Base-by-base conservation (phyloP, 1,140 invertebrate genomes). In the Drosophila kanapiae region DNA sequence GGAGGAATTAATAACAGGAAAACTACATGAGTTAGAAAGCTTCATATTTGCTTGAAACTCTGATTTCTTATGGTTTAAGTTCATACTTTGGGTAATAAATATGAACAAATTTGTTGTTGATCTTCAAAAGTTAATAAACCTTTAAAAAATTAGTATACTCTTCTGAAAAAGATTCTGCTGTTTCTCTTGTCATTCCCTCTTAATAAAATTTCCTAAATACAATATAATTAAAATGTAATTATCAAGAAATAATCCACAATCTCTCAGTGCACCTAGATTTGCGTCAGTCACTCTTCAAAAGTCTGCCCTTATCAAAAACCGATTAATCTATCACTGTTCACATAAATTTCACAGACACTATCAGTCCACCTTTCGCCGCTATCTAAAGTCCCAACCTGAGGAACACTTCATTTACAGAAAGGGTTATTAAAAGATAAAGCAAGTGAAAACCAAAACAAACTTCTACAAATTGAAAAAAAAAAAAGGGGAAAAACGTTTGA, bases 361-460 rank as follows among this genome's bases (percentile, higher is more conserved):
- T 70, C 47, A 70, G 23, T 16, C 60, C 40, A 2, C 60, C 42
- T 69, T 64, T 23, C 27, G 29, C 37, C 7, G 47, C 48, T 70
- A 70, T 70, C 62, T 67, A 23, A 65, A 45, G 60, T 43, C 47
- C 6, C 13, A 49, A 14, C 13, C 8, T 13, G 13, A 40, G 37
- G 11, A 51, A 29, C 62, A 67, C 67, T 67, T 42, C 37, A 42
- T 9, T 7, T 14, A 14, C 11, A 9, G 1, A 13, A 31, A 58
- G 14, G 31, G 35, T 33, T 49, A 48, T 72, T 42, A 49, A 72
- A 72, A 49, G 65, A 72, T 70, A 70, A 45, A 14, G 31, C 38
- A 1, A 13, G 31, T 18, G 18, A 40, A 57, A 71, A 59, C 37
- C 69, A 71, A 59, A 72, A 51, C 67, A 72, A 72, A 42, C 2